phyloP scores from a whole-genome alignment of 1,140 invertebrate genomes.

The Adelges cooleyi region DNA sequence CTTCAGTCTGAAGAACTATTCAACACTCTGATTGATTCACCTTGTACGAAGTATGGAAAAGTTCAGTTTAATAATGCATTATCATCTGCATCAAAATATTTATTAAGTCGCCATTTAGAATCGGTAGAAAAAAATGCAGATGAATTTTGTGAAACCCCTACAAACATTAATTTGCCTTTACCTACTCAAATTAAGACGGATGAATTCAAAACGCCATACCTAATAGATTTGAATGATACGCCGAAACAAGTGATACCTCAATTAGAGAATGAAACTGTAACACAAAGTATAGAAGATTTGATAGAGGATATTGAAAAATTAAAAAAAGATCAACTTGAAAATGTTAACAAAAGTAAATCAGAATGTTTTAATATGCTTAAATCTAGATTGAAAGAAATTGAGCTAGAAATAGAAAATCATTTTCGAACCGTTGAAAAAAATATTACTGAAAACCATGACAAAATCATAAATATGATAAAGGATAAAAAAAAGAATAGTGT shows the following conservation, averaged over 20 bases:
- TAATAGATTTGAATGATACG: neutral
- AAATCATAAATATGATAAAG: neutral
- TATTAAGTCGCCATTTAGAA: constrained; percentile 13
- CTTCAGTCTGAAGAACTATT: constrained; percentile 14
- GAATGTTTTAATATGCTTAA: constrained; percentile 8
- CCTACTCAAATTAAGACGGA: neutral
- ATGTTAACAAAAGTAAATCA: neutral
- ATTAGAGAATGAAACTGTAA: neutral
- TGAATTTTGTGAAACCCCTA: neutral
- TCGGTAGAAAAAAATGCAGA: neutral
- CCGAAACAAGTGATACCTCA: neutral
- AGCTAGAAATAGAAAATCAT: constrained; percentile 18
- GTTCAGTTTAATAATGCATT: constrained; percentile 9
- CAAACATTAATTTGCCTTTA: neutral
- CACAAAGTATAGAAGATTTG: too few species aligned
- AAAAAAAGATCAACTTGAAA: neutral
- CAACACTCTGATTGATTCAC: constrained; percentile 13
- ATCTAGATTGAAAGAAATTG: constrained; percentile 7
- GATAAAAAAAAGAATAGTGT: neutral
- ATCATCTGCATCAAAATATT: constrained; percentile 12
- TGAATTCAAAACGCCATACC: neutral
- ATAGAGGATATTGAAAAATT: neutral
- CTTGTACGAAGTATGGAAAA: constrained; percentile 19
- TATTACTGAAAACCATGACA: constrained; percentile 11
- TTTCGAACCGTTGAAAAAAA: constrained; percentile 3